Percentiles rank a stretch among this genome's conserved stretches.
These are phyloP conservation scores for Lynx canadensis DNA, from an alignment of 2,113 vertebrate genomes.

Conservation along the genomic window DNA sequence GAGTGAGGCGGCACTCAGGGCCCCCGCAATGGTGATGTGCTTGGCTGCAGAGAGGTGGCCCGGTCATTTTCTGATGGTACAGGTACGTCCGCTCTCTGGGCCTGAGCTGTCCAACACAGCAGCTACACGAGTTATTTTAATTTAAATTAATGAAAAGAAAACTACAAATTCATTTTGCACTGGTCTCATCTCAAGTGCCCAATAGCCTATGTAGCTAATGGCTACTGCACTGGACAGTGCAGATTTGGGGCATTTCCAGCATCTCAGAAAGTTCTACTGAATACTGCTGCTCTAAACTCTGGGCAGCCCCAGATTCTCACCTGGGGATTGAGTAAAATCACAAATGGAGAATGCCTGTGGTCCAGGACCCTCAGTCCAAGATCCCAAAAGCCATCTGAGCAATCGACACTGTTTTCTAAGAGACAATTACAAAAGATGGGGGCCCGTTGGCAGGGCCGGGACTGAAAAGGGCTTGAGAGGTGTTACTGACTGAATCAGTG, in stretches of 20 bases:
- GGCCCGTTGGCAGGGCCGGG: background rate
- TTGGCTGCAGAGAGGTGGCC: background rate
- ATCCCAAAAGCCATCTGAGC: background rate
- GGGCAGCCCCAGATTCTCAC: background rate
- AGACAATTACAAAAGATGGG: background rate
- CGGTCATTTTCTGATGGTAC: background rate
- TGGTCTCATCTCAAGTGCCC: background rate
- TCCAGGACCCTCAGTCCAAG: background rate
- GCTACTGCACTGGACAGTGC: background rate
- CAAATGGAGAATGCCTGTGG: background rate
- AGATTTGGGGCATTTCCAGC: background rate
- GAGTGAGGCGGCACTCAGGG: background rate
- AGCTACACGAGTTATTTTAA: background rate
- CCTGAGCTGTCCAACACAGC: background rate
- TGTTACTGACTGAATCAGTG: conserved; percentile 61
- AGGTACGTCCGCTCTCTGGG: background rate
- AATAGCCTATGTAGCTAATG: background rate
- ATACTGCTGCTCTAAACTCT: background rate
- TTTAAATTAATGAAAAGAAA: background rate
- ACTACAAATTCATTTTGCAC: background rate
- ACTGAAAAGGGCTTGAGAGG: background rate
- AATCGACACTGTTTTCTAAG: background rate
- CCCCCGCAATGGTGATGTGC: background rate
- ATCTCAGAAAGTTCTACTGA: background rate
- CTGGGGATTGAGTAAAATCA: background rate